phyloP scores from a whole-genome alignment of 2,797 vertebrate genomes.

The Monodelphis domestica region DNA sequence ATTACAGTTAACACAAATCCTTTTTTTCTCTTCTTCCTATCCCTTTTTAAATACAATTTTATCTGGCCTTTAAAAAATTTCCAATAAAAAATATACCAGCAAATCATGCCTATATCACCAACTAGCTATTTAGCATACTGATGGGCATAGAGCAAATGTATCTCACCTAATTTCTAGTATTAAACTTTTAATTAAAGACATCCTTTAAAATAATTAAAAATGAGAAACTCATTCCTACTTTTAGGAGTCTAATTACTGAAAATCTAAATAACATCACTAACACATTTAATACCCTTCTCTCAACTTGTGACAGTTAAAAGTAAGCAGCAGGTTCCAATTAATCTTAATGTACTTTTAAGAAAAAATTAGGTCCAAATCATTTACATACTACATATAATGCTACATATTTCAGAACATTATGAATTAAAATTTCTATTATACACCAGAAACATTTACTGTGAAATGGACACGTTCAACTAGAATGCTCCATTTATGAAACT shows the following conservation, averaged over 20 bases:
- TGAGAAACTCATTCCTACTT: background rate
- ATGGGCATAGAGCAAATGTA: conserved; percentile 39
- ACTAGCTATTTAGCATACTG: conserved; percentile 39
- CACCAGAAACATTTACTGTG: conserved; percentile 1
- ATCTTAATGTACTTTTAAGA: conserved; percentile 59
- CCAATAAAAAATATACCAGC: conserved; percentile 33
- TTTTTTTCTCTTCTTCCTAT: conserved; percentile 34
- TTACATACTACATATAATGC: conserved; percentile 48
- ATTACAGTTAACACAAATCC: background rate
- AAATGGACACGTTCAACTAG: conserved; percentile 30
- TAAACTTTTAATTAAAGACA: conserved; percentile 50
- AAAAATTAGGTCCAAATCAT: conserved; percentile 44
- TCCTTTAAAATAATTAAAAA: conserved; percentile 47
- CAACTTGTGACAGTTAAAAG: conserved; percentile 28
- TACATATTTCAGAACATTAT: conserved; percentile 33
- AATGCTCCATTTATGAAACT: background rate
- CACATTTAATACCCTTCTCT: background rate
- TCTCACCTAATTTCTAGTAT: conserved; percentile 51
- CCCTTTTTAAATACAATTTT: conserved; percentile 55
- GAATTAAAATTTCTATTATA: conserved; percentile 55
- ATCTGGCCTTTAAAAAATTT: background rate
- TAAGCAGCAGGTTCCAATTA: conserved; percentile 33
- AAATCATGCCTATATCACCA: background rate
- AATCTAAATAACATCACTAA: background rate
- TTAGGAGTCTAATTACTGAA: conserved; percentile 37